These are phyloP conservation scores for Oreochromis mossambicus DNA, from an alignment of 2,797 vertebrate genomes.

Conservation along the genomic window DNA sequence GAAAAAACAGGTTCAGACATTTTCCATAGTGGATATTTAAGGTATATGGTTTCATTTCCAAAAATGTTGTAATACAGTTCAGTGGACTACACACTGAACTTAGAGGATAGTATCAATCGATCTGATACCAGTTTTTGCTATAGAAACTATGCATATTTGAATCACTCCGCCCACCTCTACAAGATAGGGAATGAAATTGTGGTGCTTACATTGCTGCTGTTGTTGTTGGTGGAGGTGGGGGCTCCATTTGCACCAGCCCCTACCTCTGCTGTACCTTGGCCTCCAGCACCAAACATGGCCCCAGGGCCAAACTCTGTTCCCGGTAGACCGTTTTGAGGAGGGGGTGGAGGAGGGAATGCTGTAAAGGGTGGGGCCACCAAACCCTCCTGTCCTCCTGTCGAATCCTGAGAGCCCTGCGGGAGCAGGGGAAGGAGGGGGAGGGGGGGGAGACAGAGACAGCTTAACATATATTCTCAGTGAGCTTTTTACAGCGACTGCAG, in stretches of 20 bases:
- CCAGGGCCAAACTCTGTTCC: conserved; percentile 69
- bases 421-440: background rate
- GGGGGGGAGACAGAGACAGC: background rate
- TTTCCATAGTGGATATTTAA: background rate
- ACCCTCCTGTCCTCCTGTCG: conserved; percentile 73
- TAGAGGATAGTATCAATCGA: background rate
- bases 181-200: background rate
- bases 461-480: conserved; percentile 26
- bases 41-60: background rate
- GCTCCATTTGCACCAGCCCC: conserved; percentile 55
- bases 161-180: background rate
- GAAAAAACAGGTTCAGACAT: background rate
- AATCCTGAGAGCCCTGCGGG: conserved; percentile 73
- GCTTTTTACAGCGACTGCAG: background rate
- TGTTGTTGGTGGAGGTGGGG: conserved; percentile 14
- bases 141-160: background rate
- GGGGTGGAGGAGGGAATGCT: conserved; percentile 72
- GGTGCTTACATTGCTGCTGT: conserved; percentile 59
- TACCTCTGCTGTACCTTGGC: conserved; percentile 61
- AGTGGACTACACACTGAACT: background rate
- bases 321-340: conserved; percentile 74
- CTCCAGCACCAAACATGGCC: conserved; percentile 65
- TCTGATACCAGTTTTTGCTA: background rate
- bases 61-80: background rate
- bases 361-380: conserved; percentile 72